Base-by-base conservation (phyloP, 1,140 invertebrate species). In the Leguminivora glycinivorella region DNA sequence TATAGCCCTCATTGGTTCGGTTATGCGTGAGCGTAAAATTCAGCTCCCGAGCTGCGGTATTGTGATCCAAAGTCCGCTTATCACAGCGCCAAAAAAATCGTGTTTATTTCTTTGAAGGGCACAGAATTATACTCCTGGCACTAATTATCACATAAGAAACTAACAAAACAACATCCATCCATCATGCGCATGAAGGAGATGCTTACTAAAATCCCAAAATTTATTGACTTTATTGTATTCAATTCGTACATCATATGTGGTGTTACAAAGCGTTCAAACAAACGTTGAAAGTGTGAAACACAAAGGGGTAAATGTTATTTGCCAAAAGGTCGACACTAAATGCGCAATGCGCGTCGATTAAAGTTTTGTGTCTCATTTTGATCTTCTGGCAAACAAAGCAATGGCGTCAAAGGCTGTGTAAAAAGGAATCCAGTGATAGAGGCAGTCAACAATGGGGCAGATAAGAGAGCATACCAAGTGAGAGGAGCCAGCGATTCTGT, bases 381-480 rank as follows among this genome's bases (percentile, higher is more conserved):
- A 86, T 90, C 84, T 87, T 82, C 78, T 73, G 80, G 83, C 87
- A 88, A 90, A 88, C 88, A 90, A 88, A 86, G 85, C 58, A 78
- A 73, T 77, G 79, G 82, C 85, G 83, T 90, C 88, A 90, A 90
- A 90, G 87, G 86, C 84, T 80, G 83, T 87, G 83, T 87, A 85
- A 87, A 90, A 90, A 90, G 86, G 87, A 90, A 88, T 87, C 88
- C 87, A 85, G 86, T 88, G 88, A 89, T 89, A 89, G 81, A 90
- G 87, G 85, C 85, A 90, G 87, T 85, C 87, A 86, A 90, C 88
- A 90, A 89, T 90, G 85, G 88, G 85, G 80, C 79, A 81, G 83
- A 86, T 83, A 80, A 79, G 72, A 76, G 56, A n/a, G 43, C 70
- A 76, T 69, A 34, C 17, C 68, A 81, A 82, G 58, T 38, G n/a